A percentile compares a stretch with the other conserved stretches of the same genome.
Evolutionary conservation across 2,888 invertebrate genomes (phyloP).

Genomic region (Apomyelois bistriatella): DNA sequence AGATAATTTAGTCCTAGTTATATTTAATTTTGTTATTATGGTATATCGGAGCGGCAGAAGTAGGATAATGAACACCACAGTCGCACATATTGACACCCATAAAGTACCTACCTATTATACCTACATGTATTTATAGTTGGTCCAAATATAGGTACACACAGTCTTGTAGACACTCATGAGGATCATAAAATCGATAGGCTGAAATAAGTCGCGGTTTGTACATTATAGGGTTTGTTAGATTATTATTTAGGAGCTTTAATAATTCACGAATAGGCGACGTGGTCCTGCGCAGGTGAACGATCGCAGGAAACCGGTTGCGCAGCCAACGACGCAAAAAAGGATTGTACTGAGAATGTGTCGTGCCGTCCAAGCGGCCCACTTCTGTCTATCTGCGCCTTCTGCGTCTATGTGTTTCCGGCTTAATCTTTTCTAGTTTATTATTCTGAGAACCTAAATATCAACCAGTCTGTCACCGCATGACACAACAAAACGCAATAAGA

Average conservation of each 20-base stretch:
- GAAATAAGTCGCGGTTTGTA: neutral
- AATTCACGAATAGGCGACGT: slow-evolving; percentile 18
- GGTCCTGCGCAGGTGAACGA: slow-evolving; percentile 61
- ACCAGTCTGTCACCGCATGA: too few relatives aligned
- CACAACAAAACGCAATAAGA: too few relatives aligned
- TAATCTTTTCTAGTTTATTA: slow-evolving; percentile 27
- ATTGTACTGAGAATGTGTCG: slow-evolving; percentile 60
- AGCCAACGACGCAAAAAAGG: slow-evolving; percentile 51
- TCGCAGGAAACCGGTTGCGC: slow-evolving; percentile 67
- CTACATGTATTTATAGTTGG: too few relatives aligned
- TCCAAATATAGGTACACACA: too few relatives aligned
- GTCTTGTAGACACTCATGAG: too few relatives aligned
- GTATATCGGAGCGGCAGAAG: too few relatives aligned
- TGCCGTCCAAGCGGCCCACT: slow-evolving; percentile 27
- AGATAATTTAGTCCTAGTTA: too few relatives aligned
- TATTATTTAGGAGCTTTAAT: neutral
- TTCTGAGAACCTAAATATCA: too few relatives aligned
- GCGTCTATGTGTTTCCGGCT: slow-evolving; percentile 50
- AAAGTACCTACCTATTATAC: too few relatives aligned
- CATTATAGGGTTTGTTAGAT: slow-evolving; percentile 19
- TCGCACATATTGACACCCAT: too few relatives aligned
- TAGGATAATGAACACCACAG: too few relatives aligned
- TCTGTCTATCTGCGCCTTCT: slow-evolving; percentile 38
- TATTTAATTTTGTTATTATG: too few relatives aligned
- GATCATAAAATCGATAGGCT: neutral